Conservation (phyloP, 2,797 vertebrate genomes). For the Choloepus didactylus region DNA sequence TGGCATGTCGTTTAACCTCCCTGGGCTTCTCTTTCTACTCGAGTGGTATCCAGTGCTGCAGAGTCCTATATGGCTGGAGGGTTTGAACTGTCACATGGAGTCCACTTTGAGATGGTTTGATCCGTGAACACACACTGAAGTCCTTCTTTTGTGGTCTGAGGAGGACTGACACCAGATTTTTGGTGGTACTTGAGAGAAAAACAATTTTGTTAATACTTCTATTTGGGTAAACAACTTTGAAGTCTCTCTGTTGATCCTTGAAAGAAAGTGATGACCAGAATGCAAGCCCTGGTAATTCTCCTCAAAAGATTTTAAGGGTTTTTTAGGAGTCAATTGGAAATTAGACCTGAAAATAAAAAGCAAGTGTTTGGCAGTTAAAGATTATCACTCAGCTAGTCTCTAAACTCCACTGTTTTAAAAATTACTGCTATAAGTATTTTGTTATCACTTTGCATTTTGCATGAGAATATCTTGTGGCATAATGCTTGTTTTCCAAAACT, state of each 20-base stretch:
- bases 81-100: not conserved
- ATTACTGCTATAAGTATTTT: not conserved
- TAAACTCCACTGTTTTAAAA: slow-evolving; percentile 24
- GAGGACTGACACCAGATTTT: not conserved
- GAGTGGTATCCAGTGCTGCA: not conserved
- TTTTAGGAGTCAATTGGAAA: slow-evolving; percentile 26
- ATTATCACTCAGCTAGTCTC: not conserved
- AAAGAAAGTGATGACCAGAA: not conserved
- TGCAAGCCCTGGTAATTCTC: slow-evolving; percentile 39
- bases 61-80: accelerated
- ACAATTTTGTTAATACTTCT: not conserved
- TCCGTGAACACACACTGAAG: not conserved
- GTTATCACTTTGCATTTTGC: slow-evolving; percentile 3
- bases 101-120: not conserved
- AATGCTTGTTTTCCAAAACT: slow-evolving; percentile 21
- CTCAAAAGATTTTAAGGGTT: not conserved
- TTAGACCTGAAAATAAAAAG: slow-evolving; percentile 54
- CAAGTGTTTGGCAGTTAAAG: not conserved
- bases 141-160: slow-evolving; percentile 19
- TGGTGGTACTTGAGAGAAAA: slow-evolving; percentile 3
- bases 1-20: accelerated
- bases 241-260: slow-evolving; percentile 42
- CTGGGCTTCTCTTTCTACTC: not conserved
- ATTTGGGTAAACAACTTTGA: slow-evolving; percentile 57
- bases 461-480: slow-evolving; percentile 1